phyloP scores from a whole-genome alignment of 1,140 invertebrate genomes.

The Vanessa tameamea region DNA sequence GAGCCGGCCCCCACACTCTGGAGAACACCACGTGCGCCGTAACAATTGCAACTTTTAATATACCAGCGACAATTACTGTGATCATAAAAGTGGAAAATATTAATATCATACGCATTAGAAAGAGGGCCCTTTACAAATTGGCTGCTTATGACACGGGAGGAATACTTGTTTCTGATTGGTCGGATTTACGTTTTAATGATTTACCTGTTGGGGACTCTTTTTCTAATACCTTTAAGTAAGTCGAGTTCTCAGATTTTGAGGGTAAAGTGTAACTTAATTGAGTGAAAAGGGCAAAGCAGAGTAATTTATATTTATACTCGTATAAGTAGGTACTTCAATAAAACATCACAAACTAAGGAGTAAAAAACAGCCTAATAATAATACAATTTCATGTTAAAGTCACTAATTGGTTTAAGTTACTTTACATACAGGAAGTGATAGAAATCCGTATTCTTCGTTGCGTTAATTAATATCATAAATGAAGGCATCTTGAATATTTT shows the following conservation, averaged over 20 bases:
- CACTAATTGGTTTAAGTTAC: no score
- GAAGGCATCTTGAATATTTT: no score
- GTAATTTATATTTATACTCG: not conserved
- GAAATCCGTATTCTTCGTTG: no score
- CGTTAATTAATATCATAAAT: not conserved
- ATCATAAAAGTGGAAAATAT: slow-evolving; percentile 70
- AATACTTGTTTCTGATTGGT: slow-evolving; percentile 46
- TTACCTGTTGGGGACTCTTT: slow-evolving; percentile 39
- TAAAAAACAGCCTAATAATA: no score
- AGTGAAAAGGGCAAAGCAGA: slow-evolving; percentile 14
- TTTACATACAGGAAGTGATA: no score
- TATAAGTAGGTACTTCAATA: not conserved
- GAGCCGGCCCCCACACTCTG: not conserved
- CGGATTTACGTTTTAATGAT: slow-evolving; percentile 44
- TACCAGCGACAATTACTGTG: slow-evolving; percentile 66
- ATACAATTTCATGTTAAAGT: no score
- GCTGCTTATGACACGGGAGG: slow-evolving; percentile 51
- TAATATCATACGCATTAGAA: slow-evolving; percentile 59
- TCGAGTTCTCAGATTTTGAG: slow-evolving; percentile 27
- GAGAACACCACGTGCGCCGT: slow-evolving; percentile 48
- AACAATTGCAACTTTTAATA: slow-evolving; percentile 69
- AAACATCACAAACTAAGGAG: not conserved
- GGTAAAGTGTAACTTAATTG: slow-evolving; percentile 35
- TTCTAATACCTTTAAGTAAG: slow-evolving; percentile 36
- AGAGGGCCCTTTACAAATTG: slow-evolving; percentile 60